Percentiles rank a stretch among this genome's conserved stretches.
phyloP scores from a whole-genome alignment of 1,140 invertebrate species.

The Cotesia chilonis region DNA sequence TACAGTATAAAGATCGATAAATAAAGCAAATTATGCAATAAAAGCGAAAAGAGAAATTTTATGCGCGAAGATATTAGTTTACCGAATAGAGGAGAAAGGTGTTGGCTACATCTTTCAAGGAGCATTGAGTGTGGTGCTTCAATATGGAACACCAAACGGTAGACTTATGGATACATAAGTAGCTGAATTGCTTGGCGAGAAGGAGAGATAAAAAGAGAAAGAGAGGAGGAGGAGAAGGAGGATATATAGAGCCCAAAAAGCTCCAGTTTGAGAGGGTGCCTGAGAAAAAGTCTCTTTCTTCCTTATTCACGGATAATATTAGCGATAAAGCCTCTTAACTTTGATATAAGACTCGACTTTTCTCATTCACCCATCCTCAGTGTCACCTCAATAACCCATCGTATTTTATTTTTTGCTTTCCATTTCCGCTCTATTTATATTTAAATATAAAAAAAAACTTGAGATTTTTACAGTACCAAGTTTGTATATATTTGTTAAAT shows the following conservation, averaged over 20 bases:
- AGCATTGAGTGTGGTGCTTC: constrained; percentile 4
- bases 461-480: background rate
- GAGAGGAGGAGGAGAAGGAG: too few relatives aligned
- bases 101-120: background rate
- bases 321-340: constrained; percentile 32
- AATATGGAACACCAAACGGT: background rate
- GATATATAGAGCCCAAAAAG: too few relatives aligned
- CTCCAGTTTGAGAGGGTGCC: too few relatives aligned
- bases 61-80: background rate
- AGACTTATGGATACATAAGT: background rate
- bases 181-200: background rate
- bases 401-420: background rate
- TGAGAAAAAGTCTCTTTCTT: background rate
- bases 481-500: too few relatives aligned
- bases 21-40: background rate
- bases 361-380: background rate
- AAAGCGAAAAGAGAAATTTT: background rate
- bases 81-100: background rate
- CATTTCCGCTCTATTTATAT: background rate
- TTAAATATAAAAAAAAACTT: background rate
- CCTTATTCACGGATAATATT: constrained; percentile 24
- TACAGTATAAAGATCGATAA: background rate
- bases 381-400: constrained; percentile 3
- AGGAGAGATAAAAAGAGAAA: background rate
- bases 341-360: constrained; percentile 26